These are phyloP conservation scores for Gnathonemus echidnorhynchus DNA, from an alignment of 2,113 vertebrate species.

Conservation along the genomic window DNA sequence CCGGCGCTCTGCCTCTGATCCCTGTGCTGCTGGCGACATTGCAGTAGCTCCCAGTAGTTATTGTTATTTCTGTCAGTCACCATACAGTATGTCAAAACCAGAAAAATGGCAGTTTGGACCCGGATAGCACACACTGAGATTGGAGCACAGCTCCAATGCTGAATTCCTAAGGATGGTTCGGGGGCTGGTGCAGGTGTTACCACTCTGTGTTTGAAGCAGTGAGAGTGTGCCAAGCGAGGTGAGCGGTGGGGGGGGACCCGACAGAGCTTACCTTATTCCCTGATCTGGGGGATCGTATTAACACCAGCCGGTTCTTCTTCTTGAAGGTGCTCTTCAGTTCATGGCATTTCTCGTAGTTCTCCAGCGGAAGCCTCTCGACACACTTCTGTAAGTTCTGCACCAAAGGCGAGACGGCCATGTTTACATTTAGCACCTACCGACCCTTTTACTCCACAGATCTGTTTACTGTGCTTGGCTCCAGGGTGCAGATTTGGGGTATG, in stretches of 20 bases:
- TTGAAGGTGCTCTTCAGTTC: slow-evolving; percentile 77
- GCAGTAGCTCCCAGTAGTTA: background rate
- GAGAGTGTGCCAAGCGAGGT: too few relatives aligned
- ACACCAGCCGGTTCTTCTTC: slow-evolving; percentile 79
- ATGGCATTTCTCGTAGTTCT: slow-evolving; percentile 84
- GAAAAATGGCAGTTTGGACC: background rate
- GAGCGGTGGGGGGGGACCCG: background rate
- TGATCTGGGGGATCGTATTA: slow-evolving; percentile 65
- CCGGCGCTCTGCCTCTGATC: background rate
- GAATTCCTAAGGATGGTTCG: background rate
- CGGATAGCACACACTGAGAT: background rate
- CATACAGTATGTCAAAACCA: background rate
- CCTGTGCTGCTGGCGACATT: background rate
- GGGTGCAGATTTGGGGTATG: background rate
- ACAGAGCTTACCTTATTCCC: slow-evolving; percentile 76
- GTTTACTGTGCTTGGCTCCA: background rate
- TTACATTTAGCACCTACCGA: background rate
- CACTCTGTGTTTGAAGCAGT: background rate
- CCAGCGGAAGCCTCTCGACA: slow-evolving; percentile 80
- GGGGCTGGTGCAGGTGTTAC: background rate
- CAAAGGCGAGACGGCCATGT: slow-evolving; percentile 13
- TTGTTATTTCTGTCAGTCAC: background rate
- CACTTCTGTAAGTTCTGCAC: slow-evolving; percentile 79
- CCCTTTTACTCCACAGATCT: background rate
- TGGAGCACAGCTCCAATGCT: background rate